Percentiles rank a stretch among this genome's conserved stretches.
Evolutionary conservation across 2,797 vertebrate genomes (phyloP).

Genomic region (Cirrhinus molitorella): DNA sequence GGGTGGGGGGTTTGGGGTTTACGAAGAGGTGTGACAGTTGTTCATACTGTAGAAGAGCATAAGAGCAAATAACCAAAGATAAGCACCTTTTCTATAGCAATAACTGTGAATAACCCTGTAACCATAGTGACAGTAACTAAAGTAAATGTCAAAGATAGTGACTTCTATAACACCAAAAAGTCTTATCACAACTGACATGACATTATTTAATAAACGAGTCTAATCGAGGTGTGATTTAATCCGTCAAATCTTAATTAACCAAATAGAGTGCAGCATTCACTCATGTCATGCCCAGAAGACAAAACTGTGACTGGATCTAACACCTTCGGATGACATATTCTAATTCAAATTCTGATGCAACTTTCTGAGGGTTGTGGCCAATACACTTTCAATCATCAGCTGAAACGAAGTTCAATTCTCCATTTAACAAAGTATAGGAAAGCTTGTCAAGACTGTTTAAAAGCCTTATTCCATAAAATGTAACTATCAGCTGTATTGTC

Average conservation of each 20-base stretch:
- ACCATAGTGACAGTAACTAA: not conserved
- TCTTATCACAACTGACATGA: not conserved
- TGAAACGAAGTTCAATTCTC: too few relatives aligned
- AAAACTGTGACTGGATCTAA: not conserved
- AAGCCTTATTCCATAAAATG: too few relatives aligned
- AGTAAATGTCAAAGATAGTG: conserved; percentile 10
- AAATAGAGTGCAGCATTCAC: not conserved
- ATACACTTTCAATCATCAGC: too few relatives aligned
- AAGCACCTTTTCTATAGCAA: not conserved
- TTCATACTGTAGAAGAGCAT: not conserved
- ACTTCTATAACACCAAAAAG: not conserved
- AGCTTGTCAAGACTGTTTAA: too few relatives aligned
- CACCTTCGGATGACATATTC: not conserved
- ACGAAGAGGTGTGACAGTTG: not conserved
- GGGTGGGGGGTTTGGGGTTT: too few relatives aligned
- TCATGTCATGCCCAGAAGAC: not conserved
- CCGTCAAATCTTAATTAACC: not conserved
- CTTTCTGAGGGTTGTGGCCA: too few relatives aligned
- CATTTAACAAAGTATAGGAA: too few relatives aligned
- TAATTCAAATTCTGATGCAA: too few relatives aligned
- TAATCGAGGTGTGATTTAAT: not conserved
- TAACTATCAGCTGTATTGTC: too few relatives aligned
- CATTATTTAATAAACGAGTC: conserved; percentile 2
- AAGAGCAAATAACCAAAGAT: not conserved
- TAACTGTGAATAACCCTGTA: not conserved